Evolutionary conservation across 2,797 vertebrate species (phyloP).

Genomic region (Eulemur albifrons): DNA sequence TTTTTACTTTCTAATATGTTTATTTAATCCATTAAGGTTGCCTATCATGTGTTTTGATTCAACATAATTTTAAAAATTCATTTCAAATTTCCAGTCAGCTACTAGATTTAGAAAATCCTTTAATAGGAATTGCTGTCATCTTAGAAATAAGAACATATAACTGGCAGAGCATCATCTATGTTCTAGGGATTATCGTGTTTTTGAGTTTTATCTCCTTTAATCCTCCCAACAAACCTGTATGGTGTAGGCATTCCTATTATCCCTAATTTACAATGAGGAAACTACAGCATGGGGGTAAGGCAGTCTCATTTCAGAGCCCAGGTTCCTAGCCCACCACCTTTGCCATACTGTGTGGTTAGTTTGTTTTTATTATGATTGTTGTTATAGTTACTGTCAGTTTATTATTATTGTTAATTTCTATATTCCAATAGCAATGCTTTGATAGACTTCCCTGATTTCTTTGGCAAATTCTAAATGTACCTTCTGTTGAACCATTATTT

Average conservation of each 20-base stretch:
- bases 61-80: background rate
- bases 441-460: background rate
- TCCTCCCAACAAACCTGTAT: background rate
- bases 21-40: background rate
- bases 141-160: background rate
- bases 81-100: background rate
- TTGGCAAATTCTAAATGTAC: background rate
- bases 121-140: background rate
- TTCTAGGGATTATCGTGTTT: background rate
- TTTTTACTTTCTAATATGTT: background rate
- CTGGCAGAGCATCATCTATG: background rate
- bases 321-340: background rate
- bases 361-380: background rate
- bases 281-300: background rate
- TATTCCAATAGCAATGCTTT: background rate
- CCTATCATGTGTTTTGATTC: background rate
- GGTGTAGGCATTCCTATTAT: background rate
- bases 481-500: no score
- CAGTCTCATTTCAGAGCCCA: background rate
- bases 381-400: background rate
- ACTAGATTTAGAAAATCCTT: conserved; percentile 4
- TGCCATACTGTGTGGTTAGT: background rate
- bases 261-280: background rate
- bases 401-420: background rate
- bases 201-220: background rate